phyloP scores from a whole-genome alignment of 2,797 vertebrate genomes.

The Yasuhikotakia modesta region DNA sequence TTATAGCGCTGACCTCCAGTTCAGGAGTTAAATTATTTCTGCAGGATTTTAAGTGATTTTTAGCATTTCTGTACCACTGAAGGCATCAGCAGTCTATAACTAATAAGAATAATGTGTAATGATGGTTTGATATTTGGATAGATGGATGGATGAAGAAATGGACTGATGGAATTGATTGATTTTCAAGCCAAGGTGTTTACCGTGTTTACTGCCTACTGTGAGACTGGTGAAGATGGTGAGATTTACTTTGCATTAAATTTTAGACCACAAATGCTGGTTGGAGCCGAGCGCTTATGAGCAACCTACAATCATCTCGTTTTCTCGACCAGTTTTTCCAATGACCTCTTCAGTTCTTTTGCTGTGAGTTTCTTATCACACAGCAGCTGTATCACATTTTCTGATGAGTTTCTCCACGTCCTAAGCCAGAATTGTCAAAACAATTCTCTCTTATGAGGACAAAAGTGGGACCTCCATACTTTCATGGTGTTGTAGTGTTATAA shows the following conservation, averaged over 20 bases:
- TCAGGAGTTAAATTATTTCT: neutral
- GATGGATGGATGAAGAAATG: no score
- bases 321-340: slow-evolving; percentile 21
- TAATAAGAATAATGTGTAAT: neutral
- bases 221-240: neutral
- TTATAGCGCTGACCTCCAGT: slow-evolving; percentile 6
- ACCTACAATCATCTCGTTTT: slow-evolving; percentile 13
- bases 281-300: neutral
- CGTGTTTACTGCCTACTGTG: no score
- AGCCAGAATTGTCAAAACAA: slow-evolving; percentile 55
- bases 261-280: slow-evolving; percentile 31
- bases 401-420: slow-evolving; percentile 44
- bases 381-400: slow-evolving; percentile 58
- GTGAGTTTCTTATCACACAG: slow-evolving; percentile 50
- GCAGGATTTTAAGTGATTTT: neutral
- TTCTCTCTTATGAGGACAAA: slow-evolving; percentile 45
- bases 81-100: neutral
- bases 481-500: slow-evolving; percentile 17
- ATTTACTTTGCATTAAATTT: slow-evolving; percentile 16
- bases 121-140: neutral
- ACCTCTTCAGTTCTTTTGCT: slow-evolving; percentile 31
- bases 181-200: neutral
- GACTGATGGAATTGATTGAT: no score
- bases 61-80: neutral
- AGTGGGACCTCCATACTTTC: slow-evolving; percentile 41